Base-by-base conservation (phyloP, 2,113 vertebrate species). In the Phycodurus eques region DNA sequence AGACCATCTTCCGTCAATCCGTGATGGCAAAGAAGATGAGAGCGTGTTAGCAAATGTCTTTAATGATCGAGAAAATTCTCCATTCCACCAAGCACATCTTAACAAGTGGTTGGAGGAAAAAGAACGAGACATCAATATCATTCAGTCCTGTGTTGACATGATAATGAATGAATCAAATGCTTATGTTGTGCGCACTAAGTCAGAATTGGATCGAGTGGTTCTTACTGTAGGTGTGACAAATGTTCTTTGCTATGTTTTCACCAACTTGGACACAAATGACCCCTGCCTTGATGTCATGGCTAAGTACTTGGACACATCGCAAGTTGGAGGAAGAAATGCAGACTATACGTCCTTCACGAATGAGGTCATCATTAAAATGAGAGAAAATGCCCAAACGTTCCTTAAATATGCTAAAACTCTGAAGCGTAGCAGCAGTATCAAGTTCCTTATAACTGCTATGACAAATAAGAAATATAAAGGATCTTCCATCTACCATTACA, bases 401-500 rank as follows among this genome's bases (percentile, higher is more conserved):
- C 9, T n/a, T 27, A 14, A 47, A 43, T 66, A 22, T 22, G 64
- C 43, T 12, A 46, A n/a, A 47, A 20, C n/a, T 66, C 43, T 66
- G n/a, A 66, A 13, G n/a, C 4, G 13, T 1, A 66, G 64, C 64
- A 66, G 9, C 11, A 22, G 43, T 13, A 43, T 47, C 14, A 66
- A 47, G 64, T 66, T 66, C 43, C 44, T 66, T 20, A 66, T 66
- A 12, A 12, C 19, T 2, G 64, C 64, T 2, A 12, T 66, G 39
- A 20, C 64, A 15, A 66, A 66, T 44, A 22, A 44, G 4, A 66
- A 66, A 66, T 44, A 66, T 42, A 44, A 47, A 43, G 64, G 39
- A n/a, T 9, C 43, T 2, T 22, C 15, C 64, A 66, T 66, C 64
- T 66, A 66, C 43, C 64, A 66, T 46, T 66, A 66, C 64, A 43